Base-by-base conservation (phyloP, 2,888 invertebrate genomes). In the Eupeodes latifasciatus region DNA sequence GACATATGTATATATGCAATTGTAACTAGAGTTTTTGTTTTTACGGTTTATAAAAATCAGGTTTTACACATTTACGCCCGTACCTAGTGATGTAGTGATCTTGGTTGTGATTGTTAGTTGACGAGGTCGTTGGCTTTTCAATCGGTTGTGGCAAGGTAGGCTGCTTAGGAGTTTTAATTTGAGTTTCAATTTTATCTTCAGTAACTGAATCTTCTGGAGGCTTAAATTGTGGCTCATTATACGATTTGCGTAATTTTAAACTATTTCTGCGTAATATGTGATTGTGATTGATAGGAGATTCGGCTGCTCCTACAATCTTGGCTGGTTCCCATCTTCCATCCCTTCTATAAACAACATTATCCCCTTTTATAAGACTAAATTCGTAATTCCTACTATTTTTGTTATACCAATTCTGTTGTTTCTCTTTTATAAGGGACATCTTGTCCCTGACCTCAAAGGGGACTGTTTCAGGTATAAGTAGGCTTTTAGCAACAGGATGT, bases 201-300 rank as follows among this genome's bases (percentile, higher is more conserved):
- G 27, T 27, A 27, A 27, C 27, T 27, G 27, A 27, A 27, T 27
- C 27, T 27, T 27, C 3, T 27, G 27, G 3, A 10, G 72, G 27
- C 14, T 27, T 62, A 40, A 76, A 44, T 5, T 76, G 57, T 64
- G 40, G 64, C 27, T 44, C 47, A 76, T 55, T 76, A 27, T n/a
- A 66, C 12, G 66, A 44, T 27, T 61, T 77, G 44, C 66, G 47
- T 34, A 66, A 44, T n/a, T 55, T 57, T 55, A 61, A 49, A 47
- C 51, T 75, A 27, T 75, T 75, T 64, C 40, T 75, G 9, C 62
- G 44, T 75, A 74, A 53, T 53, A 53, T 53, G 9, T 9, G 6
- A 53, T 74, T 74, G 34, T 61, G n/a, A n/a, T 49, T 61, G 76
- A 64, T 75, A 53, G 62, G 59, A 27, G 59, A 59, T 59, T 59